These are phyloP conservation scores for Margaritifera margaritifera DNA, from an alignment of 2,888 invertebrate species.

Conservation along the genomic window DNA sequence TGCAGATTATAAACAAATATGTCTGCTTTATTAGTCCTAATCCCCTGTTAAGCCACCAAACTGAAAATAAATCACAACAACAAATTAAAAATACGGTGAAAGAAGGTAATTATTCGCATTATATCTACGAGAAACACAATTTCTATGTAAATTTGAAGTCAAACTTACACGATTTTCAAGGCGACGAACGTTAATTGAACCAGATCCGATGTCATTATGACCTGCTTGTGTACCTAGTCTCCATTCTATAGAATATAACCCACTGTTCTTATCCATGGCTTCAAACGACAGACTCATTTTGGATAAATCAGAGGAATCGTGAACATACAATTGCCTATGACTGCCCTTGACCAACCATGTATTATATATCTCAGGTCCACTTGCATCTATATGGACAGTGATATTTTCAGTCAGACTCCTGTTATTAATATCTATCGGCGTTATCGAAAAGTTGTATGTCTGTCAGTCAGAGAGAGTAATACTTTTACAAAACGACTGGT, in stretches of 20 bases:
- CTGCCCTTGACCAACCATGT: conserved; percentile 32
- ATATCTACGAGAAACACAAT: neutral
- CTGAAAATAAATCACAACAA: too few species aligned
- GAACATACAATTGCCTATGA: conserved; percentile 36
- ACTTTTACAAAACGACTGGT: conserved; percentile 24
- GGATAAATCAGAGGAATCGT: conserved; percentile 40
- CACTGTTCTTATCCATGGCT: conserved; percentile 46
- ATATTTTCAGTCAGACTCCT: conserved; percentile 25
- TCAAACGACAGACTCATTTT: conserved; percentile 39
- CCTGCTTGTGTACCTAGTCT: conserved; percentile 26
- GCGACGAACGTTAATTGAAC: conserved; percentile 9
- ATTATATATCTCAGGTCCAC: conserved; percentile 28
- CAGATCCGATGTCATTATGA: conserved; percentile 16
- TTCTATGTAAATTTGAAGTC: neutral
- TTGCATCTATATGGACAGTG: conserved; percentile 28
- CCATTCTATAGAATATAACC: conserved; percentile 39
- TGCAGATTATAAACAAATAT: too few species aligned
- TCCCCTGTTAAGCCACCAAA: too few species aligned
- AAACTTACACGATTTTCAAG: conserved; percentile 10
- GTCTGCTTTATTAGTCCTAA: too few species aligned
- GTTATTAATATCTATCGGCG: conserved; percentile 36
- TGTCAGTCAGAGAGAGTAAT: conserved; percentile 35
- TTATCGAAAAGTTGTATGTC: conserved; percentile 22
- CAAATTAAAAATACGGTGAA: too few species aligned
- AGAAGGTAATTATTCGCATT: neutral